Evolutionary conservation across 2,797 vertebrate species (phyloP).

Genomic region (Sebastes paucispinis): DNA sequence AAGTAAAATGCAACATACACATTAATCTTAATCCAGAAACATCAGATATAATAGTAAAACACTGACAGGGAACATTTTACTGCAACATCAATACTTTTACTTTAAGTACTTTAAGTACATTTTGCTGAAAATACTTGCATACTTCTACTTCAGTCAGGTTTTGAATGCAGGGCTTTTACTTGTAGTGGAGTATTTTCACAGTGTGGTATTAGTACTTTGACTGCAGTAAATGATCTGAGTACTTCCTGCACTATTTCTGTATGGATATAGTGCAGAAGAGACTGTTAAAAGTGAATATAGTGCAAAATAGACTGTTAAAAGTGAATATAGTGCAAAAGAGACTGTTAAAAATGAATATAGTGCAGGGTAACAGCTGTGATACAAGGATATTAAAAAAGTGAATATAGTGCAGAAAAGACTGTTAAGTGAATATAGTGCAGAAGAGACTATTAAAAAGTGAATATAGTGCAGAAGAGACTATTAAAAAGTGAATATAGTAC

Average conservation of each 20-base stretch:
- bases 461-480: no score
- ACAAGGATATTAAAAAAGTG: no score
- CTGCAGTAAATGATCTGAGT: not conserved
- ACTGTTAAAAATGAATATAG: no score
- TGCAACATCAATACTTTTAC: not conserved
- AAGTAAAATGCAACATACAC: not conserved
- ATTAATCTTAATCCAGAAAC: not conserved
- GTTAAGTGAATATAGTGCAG: no score
- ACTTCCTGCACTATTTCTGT: no score
- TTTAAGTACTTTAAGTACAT: not conserved
- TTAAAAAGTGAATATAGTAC: no score
- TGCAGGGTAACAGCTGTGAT: no score
- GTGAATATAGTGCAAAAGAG: fast-evolving
- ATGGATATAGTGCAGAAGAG: no score
- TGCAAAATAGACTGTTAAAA: no score
- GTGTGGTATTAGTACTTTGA: not conserved
- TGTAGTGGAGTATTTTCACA: not conserved
- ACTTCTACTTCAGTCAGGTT: not conserved
- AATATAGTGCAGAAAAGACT: no score
- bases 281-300: no score
- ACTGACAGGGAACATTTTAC: not conserved
- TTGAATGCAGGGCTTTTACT: not conserved
- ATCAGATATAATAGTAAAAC: not conserved
- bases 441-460: no score
- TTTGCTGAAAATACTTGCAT: not conserved